Percentiles rank a stretch among this genome's conserved stretches.
phyloP scores from a whole-genome alignment of 2,888 invertebrate species.

The Odontocolon sp. region DNA sequence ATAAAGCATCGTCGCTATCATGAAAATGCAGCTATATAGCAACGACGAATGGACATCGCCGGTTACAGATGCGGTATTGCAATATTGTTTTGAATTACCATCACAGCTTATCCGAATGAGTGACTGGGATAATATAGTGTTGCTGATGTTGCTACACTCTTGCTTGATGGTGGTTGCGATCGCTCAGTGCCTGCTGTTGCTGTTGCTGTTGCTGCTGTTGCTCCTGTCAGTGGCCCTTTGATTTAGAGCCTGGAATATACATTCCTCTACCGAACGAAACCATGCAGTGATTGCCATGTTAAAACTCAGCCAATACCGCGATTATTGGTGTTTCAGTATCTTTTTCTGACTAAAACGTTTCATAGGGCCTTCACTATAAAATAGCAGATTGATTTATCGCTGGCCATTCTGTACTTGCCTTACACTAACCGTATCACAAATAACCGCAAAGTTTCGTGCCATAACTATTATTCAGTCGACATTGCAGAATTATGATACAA shows the following conservation, averaged over 20 bases:
- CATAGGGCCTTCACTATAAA: no score
- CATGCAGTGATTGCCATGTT: neutral
- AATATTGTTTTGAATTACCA: conserved; percentile 56
- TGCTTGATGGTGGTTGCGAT: conserved; percentile 37
- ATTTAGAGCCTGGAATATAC: conserved; percentile 44
- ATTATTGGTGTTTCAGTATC: no score
- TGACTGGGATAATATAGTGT: conserved; percentile 29
- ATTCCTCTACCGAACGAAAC: neutral
- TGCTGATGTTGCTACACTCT: conserved; percentile 7
- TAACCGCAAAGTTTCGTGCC: no score
- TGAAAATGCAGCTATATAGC: conserved; percentile 18
- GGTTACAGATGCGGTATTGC: conserved; percentile 30
- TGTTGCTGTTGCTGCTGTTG: no score
- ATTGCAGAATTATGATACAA: no score
- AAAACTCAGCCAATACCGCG: neutral
- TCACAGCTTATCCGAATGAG: conserved; percentile 51
- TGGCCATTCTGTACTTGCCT: no score
- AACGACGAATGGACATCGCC: conserved; percentile 41
- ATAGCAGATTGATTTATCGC: no score
- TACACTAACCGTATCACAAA: no score
- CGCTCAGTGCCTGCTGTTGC: conserved; percentile 52
- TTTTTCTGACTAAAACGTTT: no score
- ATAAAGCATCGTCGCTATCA: no score
- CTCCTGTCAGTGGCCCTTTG: no score
- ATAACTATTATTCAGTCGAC: no score